A percentile compares a stretch with the other conserved stretches of the same genome.
These are phyloP conservation scores for Philypnodon macrostomus DNA, from an alignment of 2,797 vertebrate species.

Conservation along the genomic window DNA sequence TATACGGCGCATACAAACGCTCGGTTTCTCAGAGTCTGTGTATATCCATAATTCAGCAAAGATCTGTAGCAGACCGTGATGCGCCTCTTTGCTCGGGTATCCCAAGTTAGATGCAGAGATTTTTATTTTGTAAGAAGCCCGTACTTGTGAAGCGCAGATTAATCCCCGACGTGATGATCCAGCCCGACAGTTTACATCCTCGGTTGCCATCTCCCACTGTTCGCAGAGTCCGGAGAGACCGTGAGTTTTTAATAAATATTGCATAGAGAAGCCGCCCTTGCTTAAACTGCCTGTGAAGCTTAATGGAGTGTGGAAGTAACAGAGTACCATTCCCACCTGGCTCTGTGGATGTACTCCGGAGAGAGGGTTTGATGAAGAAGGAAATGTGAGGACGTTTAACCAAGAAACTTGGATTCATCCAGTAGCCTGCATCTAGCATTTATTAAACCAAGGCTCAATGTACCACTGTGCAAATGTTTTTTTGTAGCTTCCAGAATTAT, in stretches of 20 bases:
- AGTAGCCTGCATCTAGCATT: constrained; percentile 14
- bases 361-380: constrained; percentile 34
- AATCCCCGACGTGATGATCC: constrained; percentile 56
- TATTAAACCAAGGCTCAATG: constrained; percentile 16
- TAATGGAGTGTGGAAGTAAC: constrained; percentile 58
- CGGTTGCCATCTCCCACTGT: constrained; percentile 40
- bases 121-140: constrained; percentile 42
- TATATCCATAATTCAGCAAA: constrained; percentile 61
- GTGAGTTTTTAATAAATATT: constrained; percentile 45
- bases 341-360: constrained; percentile 40
- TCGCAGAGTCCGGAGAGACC: constrained; percentile 37
- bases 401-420: constrained; percentile 30
- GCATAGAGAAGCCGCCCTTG: constrained; percentile 49
- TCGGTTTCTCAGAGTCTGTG: not conserved
- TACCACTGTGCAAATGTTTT: too few species aligned
- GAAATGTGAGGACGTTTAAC: constrained; percentile 25
- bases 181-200: constrained; percentile 45
- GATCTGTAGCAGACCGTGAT: constrained; percentile 45
- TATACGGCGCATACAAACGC: constrained; percentile 31
- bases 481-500: too few species aligned
- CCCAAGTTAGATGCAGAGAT: constrained; percentile 43
- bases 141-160: constrained; percentile 46
- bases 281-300: constrained; percentile 54
- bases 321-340: constrained; percentile 51
- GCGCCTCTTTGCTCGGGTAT: constrained; percentile 47